Evolutionary conservation across 2,113 vertebrate genomes (phyloP).

Genomic region (Steatornis caripensis): DNA sequence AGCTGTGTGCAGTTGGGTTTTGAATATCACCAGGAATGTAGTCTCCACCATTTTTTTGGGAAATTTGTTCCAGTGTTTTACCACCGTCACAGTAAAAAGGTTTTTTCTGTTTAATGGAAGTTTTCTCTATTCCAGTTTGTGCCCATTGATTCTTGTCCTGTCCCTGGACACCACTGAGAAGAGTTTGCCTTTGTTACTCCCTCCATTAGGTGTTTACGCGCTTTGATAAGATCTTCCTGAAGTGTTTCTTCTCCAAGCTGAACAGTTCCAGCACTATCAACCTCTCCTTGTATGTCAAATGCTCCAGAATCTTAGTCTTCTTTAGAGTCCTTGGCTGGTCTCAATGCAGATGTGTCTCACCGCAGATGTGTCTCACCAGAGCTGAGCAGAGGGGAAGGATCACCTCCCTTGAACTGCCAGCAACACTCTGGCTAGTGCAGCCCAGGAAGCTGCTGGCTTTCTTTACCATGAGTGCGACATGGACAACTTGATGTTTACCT

Average conservation of each 20-base stretch:
- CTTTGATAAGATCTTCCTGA: neutral
- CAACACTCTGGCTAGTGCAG: neutral
- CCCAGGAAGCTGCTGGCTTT: neutral
- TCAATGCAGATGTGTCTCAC: neutral
- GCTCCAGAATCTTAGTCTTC: neutral
- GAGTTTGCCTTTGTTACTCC: neutral
- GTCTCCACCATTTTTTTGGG: neutral
- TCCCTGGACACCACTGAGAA: neutral
- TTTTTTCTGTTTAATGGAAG: neutral
- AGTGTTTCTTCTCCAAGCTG: neutral
- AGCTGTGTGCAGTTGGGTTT: neutral
- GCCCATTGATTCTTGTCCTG: neutral
- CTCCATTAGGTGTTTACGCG: neutral
- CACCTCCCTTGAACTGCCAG: neutral
- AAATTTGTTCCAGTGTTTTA: neutral
- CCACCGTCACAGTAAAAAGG: accelerated
- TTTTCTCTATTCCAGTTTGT: neutral
- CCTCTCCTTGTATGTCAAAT: neutral
- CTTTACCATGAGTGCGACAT: neutral
- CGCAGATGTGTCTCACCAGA: neutral
- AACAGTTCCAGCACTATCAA: neutral
- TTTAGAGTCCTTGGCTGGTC: neutral
- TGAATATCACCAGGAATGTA: neutral
- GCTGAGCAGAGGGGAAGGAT: neutral
- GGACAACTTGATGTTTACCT: no score